Evolutionary conservation across 92 coral and sea anemone species (phyloP).

Genomic region (Scolanthus callimorphus): DNA sequence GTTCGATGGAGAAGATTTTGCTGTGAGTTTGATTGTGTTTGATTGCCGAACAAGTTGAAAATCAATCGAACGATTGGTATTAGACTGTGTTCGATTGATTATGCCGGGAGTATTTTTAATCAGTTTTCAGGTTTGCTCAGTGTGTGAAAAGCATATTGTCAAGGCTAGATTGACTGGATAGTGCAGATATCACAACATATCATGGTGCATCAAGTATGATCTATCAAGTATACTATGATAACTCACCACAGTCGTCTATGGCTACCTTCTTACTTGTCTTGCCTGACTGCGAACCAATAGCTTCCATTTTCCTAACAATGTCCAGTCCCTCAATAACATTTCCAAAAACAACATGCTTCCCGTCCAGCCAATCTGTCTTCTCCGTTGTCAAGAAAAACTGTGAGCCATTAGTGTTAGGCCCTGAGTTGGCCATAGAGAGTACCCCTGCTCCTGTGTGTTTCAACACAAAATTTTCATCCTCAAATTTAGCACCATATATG

Average conservation of each 20-base stretch:
- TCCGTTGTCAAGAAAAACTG: slow-evolving; percentile 97
- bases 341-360: slow-evolving; percentile 97
- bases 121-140: too few relatives aligned
- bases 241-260: slow-evolving; percentile 94
- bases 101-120: too few relatives aligned
- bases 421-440: slow-evolving; percentile 97
- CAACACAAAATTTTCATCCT: slow-evolving; percentile 98
- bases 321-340: slow-evolving; percentile 97
- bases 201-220: too few relatives aligned
- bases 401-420: slow-evolving; percentile 94
- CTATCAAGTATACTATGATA: too few relatives aligned
- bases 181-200: too few relatives aligned
- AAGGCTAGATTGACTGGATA: too few relatives aligned
- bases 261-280: slow-evolving; percentile 84
- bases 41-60: too few relatives aligned
- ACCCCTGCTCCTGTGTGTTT: slow-evolving; percentile 95
- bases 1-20: too few relatives aligned
- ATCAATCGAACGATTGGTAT: too few relatives aligned
- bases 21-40: too few relatives aligned
- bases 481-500: slow-evolving; percentile 92
- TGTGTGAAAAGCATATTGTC: too few relatives aligned
- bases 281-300: slow-evolving; percentile 88
- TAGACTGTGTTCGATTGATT: too few relatives aligned
- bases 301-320: slow-evolving; percentile 90
- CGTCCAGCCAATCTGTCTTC: slow-evolving; percentile 96